These are phyloP conservation scores for Alsophila aescularia DNA, from an alignment of 2,888 invertebrate genomes.

Conservation along the genomic window DNA sequence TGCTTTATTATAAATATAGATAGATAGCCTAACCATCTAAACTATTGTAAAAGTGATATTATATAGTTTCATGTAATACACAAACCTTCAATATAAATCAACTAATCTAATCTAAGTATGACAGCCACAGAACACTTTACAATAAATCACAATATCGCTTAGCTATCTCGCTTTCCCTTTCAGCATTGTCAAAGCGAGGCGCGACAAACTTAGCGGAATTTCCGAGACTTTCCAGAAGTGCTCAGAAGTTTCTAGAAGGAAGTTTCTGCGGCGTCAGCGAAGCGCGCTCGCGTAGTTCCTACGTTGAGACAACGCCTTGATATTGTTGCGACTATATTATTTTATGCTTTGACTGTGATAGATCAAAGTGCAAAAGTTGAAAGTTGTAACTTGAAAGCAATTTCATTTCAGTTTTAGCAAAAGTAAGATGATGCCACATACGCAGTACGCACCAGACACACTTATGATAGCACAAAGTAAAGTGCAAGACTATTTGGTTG, in stretches of 20 bases:
- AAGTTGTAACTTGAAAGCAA: neutral
- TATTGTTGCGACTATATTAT: slow-evolving; percentile 15
- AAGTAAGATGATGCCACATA: too few species aligned
- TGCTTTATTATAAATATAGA: too few species aligned
- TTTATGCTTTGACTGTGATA: slow-evolving; percentile 8
- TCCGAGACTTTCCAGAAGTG: slow-evolving; percentile 20
- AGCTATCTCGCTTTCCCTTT: slow-evolving; percentile 36
- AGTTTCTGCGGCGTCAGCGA: slow-evolving; percentile 18
- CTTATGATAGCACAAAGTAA: too few species aligned
- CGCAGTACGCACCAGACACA: too few species aligned
- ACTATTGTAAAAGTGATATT: too few species aligned
- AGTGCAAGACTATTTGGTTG: too few species aligned
- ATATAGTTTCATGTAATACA: neutral
- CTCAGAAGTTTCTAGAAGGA: slow-evolving; percentile 10
- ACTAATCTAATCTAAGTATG: slow-evolving; percentile 8
- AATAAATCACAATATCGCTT: slow-evolving; percentile 25
- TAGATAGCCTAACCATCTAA: too few species aligned
- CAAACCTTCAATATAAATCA: slow-evolving; percentile 11
- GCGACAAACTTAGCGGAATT: slow-evolving; percentile 24
- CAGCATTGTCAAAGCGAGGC: slow-evolving; percentile 29
- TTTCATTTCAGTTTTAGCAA: neutral
- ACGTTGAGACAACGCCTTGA: slow-evolving; percentile 24
- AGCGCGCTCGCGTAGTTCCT: slow-evolving; percentile 12
- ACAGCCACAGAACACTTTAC: slow-evolving; percentile 10
- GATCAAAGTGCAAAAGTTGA: slow-evolving; percentile 3